Base-by-base conservation (phyloP, 1,140 invertebrate genomes). In the Oscheius sp. region DNA sequence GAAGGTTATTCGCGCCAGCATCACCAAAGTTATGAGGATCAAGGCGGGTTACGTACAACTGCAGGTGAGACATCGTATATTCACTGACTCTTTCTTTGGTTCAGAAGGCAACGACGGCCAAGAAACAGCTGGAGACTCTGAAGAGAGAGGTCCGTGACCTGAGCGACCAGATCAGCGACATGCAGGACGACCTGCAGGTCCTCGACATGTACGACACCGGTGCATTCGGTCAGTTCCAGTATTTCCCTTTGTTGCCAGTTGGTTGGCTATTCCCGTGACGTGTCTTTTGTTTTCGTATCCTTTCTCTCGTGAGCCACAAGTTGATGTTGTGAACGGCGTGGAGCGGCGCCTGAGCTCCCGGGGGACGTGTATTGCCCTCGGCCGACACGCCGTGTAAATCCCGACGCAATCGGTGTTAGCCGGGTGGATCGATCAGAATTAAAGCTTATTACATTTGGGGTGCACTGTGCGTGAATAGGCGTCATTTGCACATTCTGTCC, bases 201-300 rank as follows among this genome's bases (percentile, higher is more conserved):
- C 45, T 78, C 15, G 75, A 78, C 18, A 77, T 78, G 63, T 78
- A 77, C 62, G 70, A 73, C 70, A 78, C 73, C 20, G 77, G 77
- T 3, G 71, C 77, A 15, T 74, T 74, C 49, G 69, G 77, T 78
- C 32, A 59, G 76, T 58, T 55, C 28, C 4, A 42, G n/a, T 42
- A 59, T 31, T 59, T 59, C 23, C 23, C 23, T 15, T 59, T 15
- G 20, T 13, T 23, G 0, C 23, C 29, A 20, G 15, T 59, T 59
- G 13, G 13, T 59, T 31, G 13, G 23, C 23, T 23, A 45, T n/a
- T n/a, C n/a, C n/a, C n/a, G n/a, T n/a, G n/a, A n/a, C n/a, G n/a
- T n/a, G n/a, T n/a, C n/a, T n/a, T n/a, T n/a, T n/a, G n/a, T n/a
- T n/a, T n/a, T n/a, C n/a, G n/a, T n/a, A n/a, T n/a, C n/a, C n/a